A percentile compares a stretch with the other conserved stretches of the same genome.
phyloP scores from a whole-genome alignment of 2,888 invertebrate genomes.

The Parthenolecanium corni region DNA sequence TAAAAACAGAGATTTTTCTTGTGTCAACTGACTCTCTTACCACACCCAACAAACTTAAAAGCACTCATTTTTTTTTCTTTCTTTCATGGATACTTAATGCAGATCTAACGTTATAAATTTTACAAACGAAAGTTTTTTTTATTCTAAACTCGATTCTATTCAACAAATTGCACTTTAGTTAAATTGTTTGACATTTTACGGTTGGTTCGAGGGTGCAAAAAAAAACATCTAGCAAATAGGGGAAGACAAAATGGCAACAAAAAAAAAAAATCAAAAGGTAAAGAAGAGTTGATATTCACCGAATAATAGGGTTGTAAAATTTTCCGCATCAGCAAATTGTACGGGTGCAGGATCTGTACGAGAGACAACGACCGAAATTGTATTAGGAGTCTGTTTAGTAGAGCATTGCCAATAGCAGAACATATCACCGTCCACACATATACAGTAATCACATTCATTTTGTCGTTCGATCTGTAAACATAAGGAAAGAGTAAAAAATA shows the following conservation, averaged over 20 bases:
- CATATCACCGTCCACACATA: constrained; percentile 53
- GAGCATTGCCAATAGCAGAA: constrained; percentile 51
- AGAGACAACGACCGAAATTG: constrained; percentile 3
- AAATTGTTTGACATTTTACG: no score
- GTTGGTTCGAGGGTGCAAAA: no score
- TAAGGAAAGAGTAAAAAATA: constrained; percentile 23
- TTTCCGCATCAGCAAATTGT: constrained; percentile 21
- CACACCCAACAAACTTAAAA: no score
- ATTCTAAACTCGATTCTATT: no score
- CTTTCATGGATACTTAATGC: no score
- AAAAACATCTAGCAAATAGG: no score
- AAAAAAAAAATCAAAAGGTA: background rate
- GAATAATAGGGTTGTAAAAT: constrained; percentile 15
- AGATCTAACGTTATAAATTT: no score
- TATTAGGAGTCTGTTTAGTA: constrained; percentile 16
- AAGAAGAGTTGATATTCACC: constrained; percentile 3
- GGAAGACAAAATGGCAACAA: background rate
- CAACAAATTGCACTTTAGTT: no score
- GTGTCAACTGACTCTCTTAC: no score
- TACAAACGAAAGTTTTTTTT: no score
- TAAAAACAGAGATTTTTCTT: no score
- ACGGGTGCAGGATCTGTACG: constrained; percentile 7
- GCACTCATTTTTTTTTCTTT: no score
- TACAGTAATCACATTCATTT: constrained; percentile 51
- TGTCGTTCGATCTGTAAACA: constrained; percentile 46